phyloP scores from a whole-genome alignment of 2,113 vertebrate species.

The Neolamprologus falcicula region DNA sequence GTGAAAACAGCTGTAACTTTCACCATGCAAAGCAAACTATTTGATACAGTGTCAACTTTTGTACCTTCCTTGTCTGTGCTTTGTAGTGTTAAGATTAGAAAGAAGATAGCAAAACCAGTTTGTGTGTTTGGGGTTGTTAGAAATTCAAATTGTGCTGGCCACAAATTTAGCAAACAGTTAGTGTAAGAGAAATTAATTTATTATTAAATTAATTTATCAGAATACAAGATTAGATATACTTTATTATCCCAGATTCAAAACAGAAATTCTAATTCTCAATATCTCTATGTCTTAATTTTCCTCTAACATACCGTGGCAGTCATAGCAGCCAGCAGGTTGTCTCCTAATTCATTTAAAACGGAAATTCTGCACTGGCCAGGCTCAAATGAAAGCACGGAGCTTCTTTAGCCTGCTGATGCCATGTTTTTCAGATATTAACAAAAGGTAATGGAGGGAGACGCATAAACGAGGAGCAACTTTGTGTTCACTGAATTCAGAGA shows the following conservation, averaged over 20 bases:
- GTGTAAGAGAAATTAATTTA: not conserved
- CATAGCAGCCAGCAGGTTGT: not conserved
- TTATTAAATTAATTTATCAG: not conserved
- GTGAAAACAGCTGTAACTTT: not conserved
- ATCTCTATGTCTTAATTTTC: not conserved
- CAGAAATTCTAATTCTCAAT: not conserved
- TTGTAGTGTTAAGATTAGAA: not conserved
- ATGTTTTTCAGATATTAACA: not conserved
- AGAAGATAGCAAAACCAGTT: not conserved
- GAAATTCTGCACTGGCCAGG: not conserved
- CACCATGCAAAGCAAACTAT: not conserved
- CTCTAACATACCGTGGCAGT: not conserved
- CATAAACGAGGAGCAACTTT: not conserved
- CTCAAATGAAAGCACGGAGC: not conserved
- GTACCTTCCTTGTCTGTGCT: not conserved
- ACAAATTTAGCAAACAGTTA: not conserved
- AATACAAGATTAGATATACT: not conserved
- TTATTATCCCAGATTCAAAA: not conserved
- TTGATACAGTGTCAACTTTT: not conserved
- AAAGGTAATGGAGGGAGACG: not conserved
- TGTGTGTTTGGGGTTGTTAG: not conserved
- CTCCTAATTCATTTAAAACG: not conserved
- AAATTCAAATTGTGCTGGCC: not conserved
- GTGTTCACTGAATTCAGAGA: not conserved
- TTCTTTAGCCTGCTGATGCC: not conserved